These are phyloP conservation scores for Drosophila nigrodunni DNA, from an alignment of 1,140 invertebrate genomes.

Conservation along the genomic window DNA sequence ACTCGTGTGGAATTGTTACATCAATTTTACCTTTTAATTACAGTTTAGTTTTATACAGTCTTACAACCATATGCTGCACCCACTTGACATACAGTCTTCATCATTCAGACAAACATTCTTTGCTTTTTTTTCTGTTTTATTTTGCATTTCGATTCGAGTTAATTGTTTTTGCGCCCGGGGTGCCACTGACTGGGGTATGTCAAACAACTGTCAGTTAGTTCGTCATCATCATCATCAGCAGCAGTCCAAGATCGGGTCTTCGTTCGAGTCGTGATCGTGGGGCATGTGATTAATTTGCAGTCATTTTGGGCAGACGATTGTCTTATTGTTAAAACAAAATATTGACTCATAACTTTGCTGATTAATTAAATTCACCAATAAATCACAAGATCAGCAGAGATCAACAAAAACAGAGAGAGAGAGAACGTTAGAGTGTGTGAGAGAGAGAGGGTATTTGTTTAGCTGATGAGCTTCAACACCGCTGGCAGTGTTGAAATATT, in stretches of 20 bases:
- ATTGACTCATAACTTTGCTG: conserved; percentile 79
- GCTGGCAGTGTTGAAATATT: conserved; percentile 82
- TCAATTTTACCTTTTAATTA: conserved; percentile 82
- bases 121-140: conserved; percentile 20
- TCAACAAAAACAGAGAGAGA: conserved; percentile 7
- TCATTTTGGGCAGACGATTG: conserved; percentile 53
- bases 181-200: conserved; percentile 77
- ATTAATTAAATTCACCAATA: conserved; percentile 81
- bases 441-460: conserved; percentile 37
- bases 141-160: conserved; percentile 77
- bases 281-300: conserved; percentile 78
- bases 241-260: conserved; percentile 36
- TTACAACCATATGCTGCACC: conserved; percentile 74
- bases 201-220: conserved; percentile 82
- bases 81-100: conserved; percentile 57
- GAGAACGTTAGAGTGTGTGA: neutral
- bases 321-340: conserved; percentile 73
- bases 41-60: conserved; percentile 30
- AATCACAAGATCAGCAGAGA: conserved; percentile 61
- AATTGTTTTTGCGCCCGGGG: conserved; percentile 69
- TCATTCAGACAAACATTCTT: conserved; percentile 14
- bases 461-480: conserved; percentile 73
- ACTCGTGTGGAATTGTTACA: conserved; percentile 62
- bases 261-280: conserved; percentile 53
- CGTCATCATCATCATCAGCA: conserved; percentile 66